phyloP scores from a whole-genome alignment of 2,113 vertebrate species.

The Grallaria varia region DNA sequence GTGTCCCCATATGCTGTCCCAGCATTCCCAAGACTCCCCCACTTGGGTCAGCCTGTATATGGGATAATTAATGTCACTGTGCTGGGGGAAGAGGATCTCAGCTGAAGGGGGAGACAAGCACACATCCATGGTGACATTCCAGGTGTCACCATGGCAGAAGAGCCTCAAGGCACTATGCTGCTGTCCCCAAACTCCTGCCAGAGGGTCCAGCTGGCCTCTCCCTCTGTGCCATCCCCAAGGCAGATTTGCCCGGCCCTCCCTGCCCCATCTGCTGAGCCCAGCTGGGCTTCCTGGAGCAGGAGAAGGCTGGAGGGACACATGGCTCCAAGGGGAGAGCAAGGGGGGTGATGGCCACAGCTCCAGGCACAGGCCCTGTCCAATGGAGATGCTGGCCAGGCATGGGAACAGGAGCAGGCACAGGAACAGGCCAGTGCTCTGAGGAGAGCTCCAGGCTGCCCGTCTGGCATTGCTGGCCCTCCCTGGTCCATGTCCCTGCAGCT shows the following conservation, averaged over 20 bases:
- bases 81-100: not conserved
- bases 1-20: rapidly evolving
- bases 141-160: not conserved
- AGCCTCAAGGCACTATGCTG: not conserved
- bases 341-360: not conserved
- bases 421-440: not conserved
- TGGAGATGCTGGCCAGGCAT: not conserved
- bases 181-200: not conserved
- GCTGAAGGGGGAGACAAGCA: not conserved
- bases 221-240: not conserved
- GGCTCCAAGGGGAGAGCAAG: not conserved
- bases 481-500: rapidly evolving
- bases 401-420: not conserved
- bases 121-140: rapidly evolving
- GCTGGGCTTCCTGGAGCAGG: not conserved
- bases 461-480: not conserved
- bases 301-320: not conserved
- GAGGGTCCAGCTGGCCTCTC: not conserved
- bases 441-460: not conserved
- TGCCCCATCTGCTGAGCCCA: not conserved
- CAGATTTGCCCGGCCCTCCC: not conserved
- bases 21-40: not conserved
- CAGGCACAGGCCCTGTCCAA: not conserved
- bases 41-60: rapidly evolving
- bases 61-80: rapidly evolving